Base-by-base conservation (phyloP, 2,888 invertebrate species). In the Leucoma salicis region DNA sequence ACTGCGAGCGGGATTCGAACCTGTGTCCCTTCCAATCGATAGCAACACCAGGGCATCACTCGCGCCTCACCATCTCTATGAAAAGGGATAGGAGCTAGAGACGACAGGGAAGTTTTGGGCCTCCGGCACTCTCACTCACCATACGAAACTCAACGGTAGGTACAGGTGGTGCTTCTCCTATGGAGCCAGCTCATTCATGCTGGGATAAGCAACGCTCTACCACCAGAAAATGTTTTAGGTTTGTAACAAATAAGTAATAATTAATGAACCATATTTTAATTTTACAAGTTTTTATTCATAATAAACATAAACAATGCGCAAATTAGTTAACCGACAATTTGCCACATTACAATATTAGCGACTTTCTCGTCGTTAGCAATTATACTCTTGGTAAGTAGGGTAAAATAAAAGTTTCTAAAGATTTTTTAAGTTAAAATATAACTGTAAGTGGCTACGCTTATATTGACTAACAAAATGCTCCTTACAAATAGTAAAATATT, bases 221-320 rank as follows among this genome's bases (percentile, higher is more conserved):
- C n/a, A n/a, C n/a, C n/a, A n/a, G n/a, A n/a, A n/a, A n/a, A n/a
- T n/a, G n/a, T n/a, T 21, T 21, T 21, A 21, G 21, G 21, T 21
- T 21, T 21, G 3, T 29, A 21, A 29, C 3, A 1, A 29, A 29
- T 29, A 1, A 29, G 36, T 52, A 32, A 39, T 46, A n/a, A n/a
- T n/a, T n/a, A n/a, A n/a, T n/a, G n/a, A 16, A 66, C 52, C 50
- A 46, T 39, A 49, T 12, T 29, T n/a, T 53, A 53, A 64, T 21
- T 76, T 78, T 74, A 71, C 74, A 78, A 73, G 66, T 71, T 82
- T 81, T 86, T 84, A 84, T 82, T 84, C 73, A 64, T 77, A 78
- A 78, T 86, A 85, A 88, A 86, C 83, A 79, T 84, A 78, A 85
- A 86, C 84, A 81, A 80, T 85, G 85, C 81, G 86, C 81, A 86